Percentiles rank a stretch among this genome's conserved stretches.
Evolutionary conservation across 2,797 vertebrate genomes (phyloP).

Genomic region (Poecile montanus): DNA sequence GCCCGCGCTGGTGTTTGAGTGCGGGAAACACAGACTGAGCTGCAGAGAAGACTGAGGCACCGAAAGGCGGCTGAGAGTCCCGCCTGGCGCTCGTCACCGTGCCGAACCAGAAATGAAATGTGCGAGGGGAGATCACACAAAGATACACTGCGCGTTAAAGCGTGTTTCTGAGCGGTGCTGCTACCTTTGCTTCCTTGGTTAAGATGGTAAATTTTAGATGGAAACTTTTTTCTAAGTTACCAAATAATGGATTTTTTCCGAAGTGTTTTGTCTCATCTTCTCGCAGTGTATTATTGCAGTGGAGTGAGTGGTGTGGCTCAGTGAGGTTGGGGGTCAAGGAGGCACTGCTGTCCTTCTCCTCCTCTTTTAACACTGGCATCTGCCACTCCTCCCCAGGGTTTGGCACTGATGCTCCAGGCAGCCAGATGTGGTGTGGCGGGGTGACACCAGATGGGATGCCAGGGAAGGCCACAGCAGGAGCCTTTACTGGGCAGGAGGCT

Average conservation of each 20-base stretch:
- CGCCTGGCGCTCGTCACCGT: not conserved
- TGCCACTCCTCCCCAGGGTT: not conserved
- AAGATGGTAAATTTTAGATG: not conserved
- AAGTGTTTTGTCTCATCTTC: not conserved
- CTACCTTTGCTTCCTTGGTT: not conserved
- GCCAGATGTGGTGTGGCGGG: fast-evolving
- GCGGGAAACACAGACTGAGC: not conserved
- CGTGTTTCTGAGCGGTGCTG: not conserved
- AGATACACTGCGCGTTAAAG: fast-evolving
- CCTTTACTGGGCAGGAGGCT: not conserved
- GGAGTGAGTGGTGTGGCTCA: too few species aligned
- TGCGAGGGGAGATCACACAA: too few species aligned
- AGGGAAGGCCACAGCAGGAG: fast-evolving
- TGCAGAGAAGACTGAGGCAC: not conserved
- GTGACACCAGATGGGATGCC: not conserved
- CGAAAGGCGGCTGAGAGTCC: fast-evolving
- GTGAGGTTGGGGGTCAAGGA: not conserved
- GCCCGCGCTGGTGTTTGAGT: fast-evolving
- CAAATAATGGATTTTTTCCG: not conserved
- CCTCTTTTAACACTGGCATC: not conserved
- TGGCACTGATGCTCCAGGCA: not conserved
- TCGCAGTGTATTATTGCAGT: not conserved
- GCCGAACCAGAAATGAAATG: not conserved
- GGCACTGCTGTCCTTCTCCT: not conserved
- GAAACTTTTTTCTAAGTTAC: not conserved